Base-by-base conservation (phyloP, 2,113 vertebrate species). In the Thryonomys swinderianus region DNA sequence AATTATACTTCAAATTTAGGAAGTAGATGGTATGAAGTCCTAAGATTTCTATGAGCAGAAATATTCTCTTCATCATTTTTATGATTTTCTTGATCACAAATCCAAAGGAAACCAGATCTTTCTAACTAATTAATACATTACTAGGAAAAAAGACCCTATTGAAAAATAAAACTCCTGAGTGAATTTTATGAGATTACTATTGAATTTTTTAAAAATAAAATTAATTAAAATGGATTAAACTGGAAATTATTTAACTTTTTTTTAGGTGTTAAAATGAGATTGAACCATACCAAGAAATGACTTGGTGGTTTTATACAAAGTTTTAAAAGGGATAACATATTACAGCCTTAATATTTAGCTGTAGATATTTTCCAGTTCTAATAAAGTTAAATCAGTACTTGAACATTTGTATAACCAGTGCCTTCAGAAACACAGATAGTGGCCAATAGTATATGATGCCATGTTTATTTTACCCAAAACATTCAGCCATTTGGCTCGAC, bases 121-220 rank as follows among this genome's bases (percentile, higher is more conserved):
- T 81, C 5, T 51, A 76, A 55, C 48, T 62, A 85, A 81, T 66
- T 84, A 89, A 42, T 34, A 55, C 23, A 76, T 82, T 48, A 34
- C 6, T n/a, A n/a, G n/a, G n/a, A 82, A 76, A 14, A 37, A 61
- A 85, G 92, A 40, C 71, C 1, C 9, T 51, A 64, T 3, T 73
- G 20, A 13, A 84, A 93, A 82, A 71, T 4, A 82, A 92, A 95
- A 83, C 40, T 40, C 37, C 13, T 80, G 10, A 11, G 45, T 61
- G 45, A 69, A 20, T 66, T 78, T 94, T 55, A 62, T 51, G 40
- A 27, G 7, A 82, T 78, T 79, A 93, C 79, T 83, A 0, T 67
- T 69, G 5, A 64, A 59, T 79, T 92, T 73, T 73, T 23, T 87
- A n/a, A 45, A 57, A 94, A 83, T 89, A 59, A 80, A 93, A 91